phyloP scores from a whole-genome alignment of 1,140 invertebrate species.

The Pseudomyrmex cubaensis region DNA sequence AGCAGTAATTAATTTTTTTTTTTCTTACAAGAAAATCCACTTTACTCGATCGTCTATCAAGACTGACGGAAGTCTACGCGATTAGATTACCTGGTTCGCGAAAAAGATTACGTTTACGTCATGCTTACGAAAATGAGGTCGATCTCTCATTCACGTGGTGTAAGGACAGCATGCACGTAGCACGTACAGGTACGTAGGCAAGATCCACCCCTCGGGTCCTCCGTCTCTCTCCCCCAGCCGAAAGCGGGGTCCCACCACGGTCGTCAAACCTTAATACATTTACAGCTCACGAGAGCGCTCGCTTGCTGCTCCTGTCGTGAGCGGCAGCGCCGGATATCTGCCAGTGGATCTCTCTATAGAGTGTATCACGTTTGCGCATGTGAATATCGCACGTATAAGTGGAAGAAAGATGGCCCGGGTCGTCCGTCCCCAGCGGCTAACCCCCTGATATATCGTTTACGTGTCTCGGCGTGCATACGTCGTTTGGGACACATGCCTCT shows the following conservation, averaged over 20 bases:
- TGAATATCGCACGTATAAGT: conserved; percentile 83
- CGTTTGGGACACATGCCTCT: conserved; percentile 84
- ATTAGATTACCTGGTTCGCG: not conserved
- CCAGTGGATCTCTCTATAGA: conserved; percentile 80
- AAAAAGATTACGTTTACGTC: conserved; percentile 29
- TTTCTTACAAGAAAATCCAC: too few relatives aligned
- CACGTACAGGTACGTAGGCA: conserved; percentile 62
- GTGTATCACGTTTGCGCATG: conserved; percentile 83
- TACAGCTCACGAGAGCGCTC: conserved; percentile 82
- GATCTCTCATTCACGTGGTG: conserved; percentile 40
- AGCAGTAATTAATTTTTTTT: too few relatives aligned
- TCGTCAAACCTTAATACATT: conserved; percentile 86
- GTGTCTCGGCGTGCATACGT: conserved; percentile 85
- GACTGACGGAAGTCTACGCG: too few relatives aligned
- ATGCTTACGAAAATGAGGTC: conserved; percentile 41
- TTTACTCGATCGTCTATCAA: too few relatives aligned
- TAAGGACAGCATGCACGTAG: conserved; percentile 59
- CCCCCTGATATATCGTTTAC: conserved; percentile 86
- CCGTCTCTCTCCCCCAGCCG: conserved; percentile 38
- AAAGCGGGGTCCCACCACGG: conserved; percentile 79
- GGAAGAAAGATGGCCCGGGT: conserved; percentile 84
- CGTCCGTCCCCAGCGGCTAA: conserved; percentile 85
- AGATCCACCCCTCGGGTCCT: conserved; percentile 56
- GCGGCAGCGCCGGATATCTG: conserved; percentile 74
- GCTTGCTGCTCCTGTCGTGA: conserved; percentile 69